Evolutionary conservation across 2,797 vertebrate species (phyloP).

Genomic region (Bovichtus variegatus): DNA sequence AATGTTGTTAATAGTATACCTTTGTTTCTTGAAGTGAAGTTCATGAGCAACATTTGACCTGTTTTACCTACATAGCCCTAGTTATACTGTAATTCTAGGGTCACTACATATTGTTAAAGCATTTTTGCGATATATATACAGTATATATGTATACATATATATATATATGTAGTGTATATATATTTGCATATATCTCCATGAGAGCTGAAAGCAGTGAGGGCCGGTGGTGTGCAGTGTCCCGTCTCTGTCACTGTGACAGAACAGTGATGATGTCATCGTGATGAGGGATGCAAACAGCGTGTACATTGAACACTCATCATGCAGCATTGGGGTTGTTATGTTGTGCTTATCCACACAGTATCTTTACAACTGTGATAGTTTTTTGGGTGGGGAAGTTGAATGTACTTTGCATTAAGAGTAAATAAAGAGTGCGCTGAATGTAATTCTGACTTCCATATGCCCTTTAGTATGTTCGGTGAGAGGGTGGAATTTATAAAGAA

Average conservation of each 20-base stretch:
- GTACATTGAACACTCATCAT: constrained; percentile 89
- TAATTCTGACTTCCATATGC: background rate
- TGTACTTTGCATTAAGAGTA: background rate
- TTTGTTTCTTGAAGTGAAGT: background rate
- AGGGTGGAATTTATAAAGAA: constrained; percentile 8
- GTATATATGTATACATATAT: no score
- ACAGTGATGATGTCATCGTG: constrained; percentile 40
- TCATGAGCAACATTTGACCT: background rate
- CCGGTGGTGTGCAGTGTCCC: no score
- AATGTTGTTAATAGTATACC: background rate
- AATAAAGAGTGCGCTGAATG: background rate
- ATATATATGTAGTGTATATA: no score
- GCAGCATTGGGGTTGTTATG: constrained; percentile 91
- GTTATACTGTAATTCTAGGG: constrained; percentile 15
- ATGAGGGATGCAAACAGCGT: constrained; percentile 69
- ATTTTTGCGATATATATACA: background rate
- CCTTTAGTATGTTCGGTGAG: constrained; percentile 9
- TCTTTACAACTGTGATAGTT: constrained; percentile 26
- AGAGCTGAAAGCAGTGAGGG: background rate
- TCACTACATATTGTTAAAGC: constrained; percentile 4
- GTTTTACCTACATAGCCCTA: constrained; percentile 44
- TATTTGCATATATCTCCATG: background rate
- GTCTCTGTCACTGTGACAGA: constrained; percentile 22
- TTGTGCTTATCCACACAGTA: constrained; percentile 85
- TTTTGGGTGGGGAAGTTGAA: background rate